Conservation (phyloP, 92 coral and sea anemone genomes). For the Micromussa lordhowensis region DNA sequence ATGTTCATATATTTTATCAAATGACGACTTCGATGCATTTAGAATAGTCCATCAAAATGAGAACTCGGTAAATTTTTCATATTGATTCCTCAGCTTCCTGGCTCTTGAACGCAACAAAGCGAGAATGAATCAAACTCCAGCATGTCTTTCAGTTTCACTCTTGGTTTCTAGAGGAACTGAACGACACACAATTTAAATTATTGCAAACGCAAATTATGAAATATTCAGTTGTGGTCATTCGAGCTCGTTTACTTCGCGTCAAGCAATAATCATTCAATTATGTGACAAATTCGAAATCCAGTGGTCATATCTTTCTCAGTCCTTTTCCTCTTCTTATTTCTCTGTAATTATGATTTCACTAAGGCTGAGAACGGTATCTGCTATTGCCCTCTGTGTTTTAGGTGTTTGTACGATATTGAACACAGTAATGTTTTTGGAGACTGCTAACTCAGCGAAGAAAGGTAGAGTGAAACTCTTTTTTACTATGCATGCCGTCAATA, state of each 20-base stretch:
- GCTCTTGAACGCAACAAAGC: background rate
- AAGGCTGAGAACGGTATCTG: background rate
- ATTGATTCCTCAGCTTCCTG: background rate
- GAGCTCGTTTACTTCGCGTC: conserved; percentile 7
- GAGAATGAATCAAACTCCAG: background rate
- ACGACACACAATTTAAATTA: background rate
- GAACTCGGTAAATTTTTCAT: background rate
- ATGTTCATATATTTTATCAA: background rate
- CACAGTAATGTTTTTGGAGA: background rate
- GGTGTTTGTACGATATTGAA: background rate
- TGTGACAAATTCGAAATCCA: background rate
- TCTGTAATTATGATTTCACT: background rate
- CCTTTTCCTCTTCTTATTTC: background rate
- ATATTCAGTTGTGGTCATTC: background rate
- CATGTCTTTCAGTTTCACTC: background rate
- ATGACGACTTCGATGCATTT: background rate
- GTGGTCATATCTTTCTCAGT: no score
- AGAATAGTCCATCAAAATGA: background rate
- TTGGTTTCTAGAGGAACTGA: background rate
- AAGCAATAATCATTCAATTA: background rate
- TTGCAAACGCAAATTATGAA: background rate
- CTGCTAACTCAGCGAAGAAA: background rate
- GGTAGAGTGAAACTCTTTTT: background rate
- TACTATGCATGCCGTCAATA: background rate
- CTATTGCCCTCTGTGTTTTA: background rate